These are phyloP conservation scores for Lacanobia wlatinum DNA, from an alignment of 2,888 invertebrate species.

Conservation along the genomic window DNA sequence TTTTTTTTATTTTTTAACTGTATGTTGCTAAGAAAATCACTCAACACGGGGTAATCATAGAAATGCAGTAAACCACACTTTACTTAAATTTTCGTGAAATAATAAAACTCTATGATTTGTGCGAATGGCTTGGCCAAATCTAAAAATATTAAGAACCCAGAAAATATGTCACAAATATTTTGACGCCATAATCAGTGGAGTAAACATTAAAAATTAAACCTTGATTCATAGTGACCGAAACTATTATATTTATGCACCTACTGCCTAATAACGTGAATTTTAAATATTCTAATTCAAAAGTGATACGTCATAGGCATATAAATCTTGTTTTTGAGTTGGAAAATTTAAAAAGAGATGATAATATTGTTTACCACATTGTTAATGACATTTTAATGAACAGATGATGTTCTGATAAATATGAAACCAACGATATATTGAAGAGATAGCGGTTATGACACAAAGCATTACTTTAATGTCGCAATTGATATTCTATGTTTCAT, in stretches of 20 bases:
- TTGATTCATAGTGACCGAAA: too few relatives aligned
- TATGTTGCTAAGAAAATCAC: background rate
- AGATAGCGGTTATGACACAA: slow-evolving; percentile 30
- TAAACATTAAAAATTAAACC: background rate
- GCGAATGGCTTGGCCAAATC: too few relatives aligned
- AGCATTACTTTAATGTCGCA: slow-evolving; percentile 15
- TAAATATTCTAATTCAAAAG: too few relatives aligned
- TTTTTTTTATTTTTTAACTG: background rate
- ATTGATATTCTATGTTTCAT: slow-evolving; percentile 6
- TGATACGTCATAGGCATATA: too few relatives aligned
- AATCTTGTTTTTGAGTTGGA: too few relatives aligned
- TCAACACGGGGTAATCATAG: background rate
- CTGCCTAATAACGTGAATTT: too few relatives aligned
- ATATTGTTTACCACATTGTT: background rate
- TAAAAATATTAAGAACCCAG: background rate
- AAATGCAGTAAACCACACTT: too few relatives aligned
- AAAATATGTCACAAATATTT: too few relatives aligned
- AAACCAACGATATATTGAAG: background rate
- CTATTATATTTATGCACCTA: too few relatives aligned
- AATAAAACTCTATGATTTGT: too few relatives aligned
- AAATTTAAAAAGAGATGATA: background rate
- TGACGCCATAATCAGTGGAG: background rate
- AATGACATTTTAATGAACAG: slow-evolving; percentile 33
- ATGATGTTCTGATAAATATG: slow-evolving; percentile 18
- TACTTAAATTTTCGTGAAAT: too few relatives aligned